Conservation (phyloP, 1,140 invertebrate genomes). For the Eumeta japonica region DNA sequence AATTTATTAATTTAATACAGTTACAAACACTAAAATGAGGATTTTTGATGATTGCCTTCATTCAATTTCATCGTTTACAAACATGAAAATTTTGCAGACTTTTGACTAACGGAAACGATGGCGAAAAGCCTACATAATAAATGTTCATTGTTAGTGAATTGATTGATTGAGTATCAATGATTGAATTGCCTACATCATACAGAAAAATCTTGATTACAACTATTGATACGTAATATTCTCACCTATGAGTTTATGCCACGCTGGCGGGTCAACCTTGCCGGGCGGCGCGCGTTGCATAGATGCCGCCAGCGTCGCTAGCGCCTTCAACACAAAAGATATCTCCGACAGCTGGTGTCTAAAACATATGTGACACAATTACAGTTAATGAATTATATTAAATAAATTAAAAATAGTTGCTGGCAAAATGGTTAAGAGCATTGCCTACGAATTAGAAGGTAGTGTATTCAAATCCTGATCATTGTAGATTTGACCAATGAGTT, state of each 20-base stretch:
- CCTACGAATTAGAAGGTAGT: too few species aligned
- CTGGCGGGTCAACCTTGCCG: conserved; percentile 81
- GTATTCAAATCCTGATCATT: too few species aligned
- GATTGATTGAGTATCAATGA: neutral
- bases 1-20: too few species aligned
- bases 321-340: conserved; percentile 95
- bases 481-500: too few species aligned
- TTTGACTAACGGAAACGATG: neutral
- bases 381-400: conserved; percentile 3
- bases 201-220: neutral
- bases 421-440: too few species aligned
- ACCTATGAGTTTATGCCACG: conserved; percentile 90
- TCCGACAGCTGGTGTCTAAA: conserved; percentile 88
- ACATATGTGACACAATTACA: conserved; percentile 3
- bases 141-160: neutral
- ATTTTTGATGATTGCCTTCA: neutral
- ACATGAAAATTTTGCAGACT: neutral
- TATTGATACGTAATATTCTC: neutral
- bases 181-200: neutral
- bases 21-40: too few species aligned
- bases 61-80: neutral
- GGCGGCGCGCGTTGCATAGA: conserved; percentile 90
- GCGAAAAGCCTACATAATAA: neutral
- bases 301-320: conserved; percentile 86
- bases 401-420: conserved; percentile 7